Evolutionary conservation across 1,140 invertebrate species (phyloP).

Genomic region (Wiebesia pumilae): DNA sequence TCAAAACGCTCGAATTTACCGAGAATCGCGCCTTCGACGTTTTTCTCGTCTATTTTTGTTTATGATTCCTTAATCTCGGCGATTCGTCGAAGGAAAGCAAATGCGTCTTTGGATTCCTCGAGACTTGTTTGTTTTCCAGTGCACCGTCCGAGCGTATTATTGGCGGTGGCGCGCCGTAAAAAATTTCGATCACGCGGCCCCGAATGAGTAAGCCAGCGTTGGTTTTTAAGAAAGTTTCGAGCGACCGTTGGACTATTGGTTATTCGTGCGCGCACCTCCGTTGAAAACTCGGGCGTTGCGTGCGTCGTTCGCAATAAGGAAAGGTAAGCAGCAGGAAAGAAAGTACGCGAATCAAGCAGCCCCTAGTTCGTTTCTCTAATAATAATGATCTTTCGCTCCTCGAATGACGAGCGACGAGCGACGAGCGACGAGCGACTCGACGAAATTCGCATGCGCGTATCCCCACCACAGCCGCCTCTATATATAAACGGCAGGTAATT

Average conservation of each 20-base stretch:
- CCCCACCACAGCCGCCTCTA: not conserved
- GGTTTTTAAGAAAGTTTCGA: no score
- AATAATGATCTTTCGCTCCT: not conserved
- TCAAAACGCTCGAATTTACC: not conserved
- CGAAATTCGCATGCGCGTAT: not conserved
- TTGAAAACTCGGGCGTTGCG: not conserved
- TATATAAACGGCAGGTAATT: slow-evolving; percentile 4
- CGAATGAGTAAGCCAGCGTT: no score
- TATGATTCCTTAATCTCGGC: not conserved
- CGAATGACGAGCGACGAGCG: no score
- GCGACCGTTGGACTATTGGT: no score
- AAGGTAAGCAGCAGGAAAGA: not conserved
- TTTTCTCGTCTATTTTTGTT: not conserved
- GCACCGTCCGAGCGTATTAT: not conserved
- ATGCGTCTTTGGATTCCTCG: not conserved
- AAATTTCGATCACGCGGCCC: no score
- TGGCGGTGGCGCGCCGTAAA: no score
- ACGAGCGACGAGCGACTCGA: not conserved
- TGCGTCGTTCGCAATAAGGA: not conserved
- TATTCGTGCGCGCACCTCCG: not conserved
- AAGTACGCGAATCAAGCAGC: slow-evolving; percentile 23
- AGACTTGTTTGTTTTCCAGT: not conserved
- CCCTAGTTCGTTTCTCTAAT: slow-evolving; percentile 11
- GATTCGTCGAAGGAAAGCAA: not conserved
- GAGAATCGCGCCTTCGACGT: not conserved